These are phyloP conservation scores for Myotis vivesi DNA, from an alignment of 2,797 vertebrate genomes.

Conservation along the genomic window DNA sequence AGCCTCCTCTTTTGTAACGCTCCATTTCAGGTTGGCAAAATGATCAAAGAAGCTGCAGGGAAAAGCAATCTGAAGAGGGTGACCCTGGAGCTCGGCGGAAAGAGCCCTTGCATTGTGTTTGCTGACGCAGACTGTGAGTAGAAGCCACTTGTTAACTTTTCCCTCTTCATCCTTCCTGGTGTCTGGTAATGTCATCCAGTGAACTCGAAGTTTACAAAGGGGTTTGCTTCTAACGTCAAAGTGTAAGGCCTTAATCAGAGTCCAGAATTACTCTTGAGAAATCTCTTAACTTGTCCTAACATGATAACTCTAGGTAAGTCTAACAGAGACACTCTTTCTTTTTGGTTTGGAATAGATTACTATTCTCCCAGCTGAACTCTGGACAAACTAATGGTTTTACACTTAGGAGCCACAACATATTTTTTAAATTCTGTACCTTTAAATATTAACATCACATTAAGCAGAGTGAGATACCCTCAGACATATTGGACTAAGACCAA, in stretches of 20 bases:
- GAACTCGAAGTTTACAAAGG: neutral
- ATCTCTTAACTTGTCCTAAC: neutral
- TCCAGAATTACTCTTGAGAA: neutral
- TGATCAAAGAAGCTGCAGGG: conserved; percentile 92
- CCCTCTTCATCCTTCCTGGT: neutral
- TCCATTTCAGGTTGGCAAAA: conserved; percentile 89
- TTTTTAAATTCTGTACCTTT: neutral
- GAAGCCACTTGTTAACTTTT: neutral
- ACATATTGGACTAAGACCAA: neutral
- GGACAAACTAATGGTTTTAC: neutral
- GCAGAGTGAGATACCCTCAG: neutral
- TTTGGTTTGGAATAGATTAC: neutral
- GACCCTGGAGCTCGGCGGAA: conserved; percentile 92
- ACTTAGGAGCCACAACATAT: neutral
- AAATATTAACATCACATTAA: neutral
- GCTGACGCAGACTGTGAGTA: conserved; percentile 92
- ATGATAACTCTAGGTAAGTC: neutral
- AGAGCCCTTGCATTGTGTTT: conserved; percentile 93
- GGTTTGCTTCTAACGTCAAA: neutral
- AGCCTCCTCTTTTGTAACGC: neutral
- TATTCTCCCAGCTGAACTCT: neutral
- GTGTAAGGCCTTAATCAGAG: neutral
- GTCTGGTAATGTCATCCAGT: neutral
- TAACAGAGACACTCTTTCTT: neutral
- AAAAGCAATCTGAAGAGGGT: conserved; percentile 93